Conservation (phyloP, 2,888 invertebrate genomes). For the Atethmia centrago region DNA sequence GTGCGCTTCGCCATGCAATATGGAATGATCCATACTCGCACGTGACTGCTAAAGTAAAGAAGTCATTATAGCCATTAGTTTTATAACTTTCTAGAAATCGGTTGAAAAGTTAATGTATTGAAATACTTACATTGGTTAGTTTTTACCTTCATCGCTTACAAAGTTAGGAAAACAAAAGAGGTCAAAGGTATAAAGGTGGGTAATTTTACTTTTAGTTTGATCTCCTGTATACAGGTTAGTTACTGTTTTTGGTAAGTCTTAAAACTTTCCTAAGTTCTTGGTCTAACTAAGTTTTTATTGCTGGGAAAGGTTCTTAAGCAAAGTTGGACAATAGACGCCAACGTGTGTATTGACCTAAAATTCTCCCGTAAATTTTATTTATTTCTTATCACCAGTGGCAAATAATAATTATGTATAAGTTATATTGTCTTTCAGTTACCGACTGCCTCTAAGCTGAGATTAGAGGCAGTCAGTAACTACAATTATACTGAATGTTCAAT, state of each 20-base stretch:
- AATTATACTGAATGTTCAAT: too few species aligned
- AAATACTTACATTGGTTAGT: too few species aligned
- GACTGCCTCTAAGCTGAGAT: too few species aligned
- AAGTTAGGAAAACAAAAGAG: constrained; percentile 14
- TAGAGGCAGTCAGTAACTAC: too few species aligned
- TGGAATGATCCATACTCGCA: too few species aligned
- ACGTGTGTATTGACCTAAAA: not conserved
- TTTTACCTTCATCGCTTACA: not conserved
- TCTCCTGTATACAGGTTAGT: not conserved
- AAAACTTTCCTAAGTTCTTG: constrained; percentile 5
- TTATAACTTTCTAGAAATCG: too few species aligned
- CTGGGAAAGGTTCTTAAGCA: not conserved
- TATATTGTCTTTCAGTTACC: not conserved
- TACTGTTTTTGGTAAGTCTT: constrained; percentile 6
- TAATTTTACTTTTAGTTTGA: not conserved
- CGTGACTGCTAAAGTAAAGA: too few species aligned
- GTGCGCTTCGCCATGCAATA: too few species aligned
- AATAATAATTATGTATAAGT: not conserved
- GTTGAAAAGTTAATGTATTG: too few species aligned
- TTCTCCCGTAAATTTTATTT: not conserved
- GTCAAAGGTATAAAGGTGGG: not conserved
- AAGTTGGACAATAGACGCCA: constrained; percentile 6
- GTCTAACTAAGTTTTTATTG: constrained; percentile 14
- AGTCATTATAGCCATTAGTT: too few species aligned
- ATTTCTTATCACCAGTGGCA: not conserved